Evolutionary conservation across 2,113 vertebrate genomes (phyloP), one percentile per base, ranked within the genome.

Genomic region (Cyanoramphus novaezelandiae): DNA sequence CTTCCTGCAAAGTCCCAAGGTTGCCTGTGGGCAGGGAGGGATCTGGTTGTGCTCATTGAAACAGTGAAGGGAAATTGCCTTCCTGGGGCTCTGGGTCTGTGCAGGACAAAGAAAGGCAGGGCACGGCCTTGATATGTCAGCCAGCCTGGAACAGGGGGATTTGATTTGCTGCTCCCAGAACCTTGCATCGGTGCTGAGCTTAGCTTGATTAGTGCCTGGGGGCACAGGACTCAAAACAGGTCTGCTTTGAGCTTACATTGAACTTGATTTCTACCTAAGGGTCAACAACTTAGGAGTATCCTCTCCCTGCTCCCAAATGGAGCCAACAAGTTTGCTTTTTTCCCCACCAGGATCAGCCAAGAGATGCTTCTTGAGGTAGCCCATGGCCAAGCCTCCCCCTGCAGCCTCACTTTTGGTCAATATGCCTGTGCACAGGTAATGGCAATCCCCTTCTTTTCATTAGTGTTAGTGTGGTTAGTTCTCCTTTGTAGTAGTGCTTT

Each of bases 381-480:
- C 80, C 60, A 0, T 53, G 92, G 86, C 46, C 59, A 35, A 2
- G 59, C 4, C 3, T 90, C 91, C 41, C 91, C 86, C 6, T 97
- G 95, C 96, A 92, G 27, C 91, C 91, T 96, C 80, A 47, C 80
- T 10, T 90, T 97, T 50, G 92, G 46, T 17, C 96, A 97, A 4
- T 31, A 94, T 0, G 86, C 96, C 43, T 97, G 95, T 39, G 88
- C 91, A 1, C 68, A 90, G 96, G 96, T 97, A 82, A 93, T 17
- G 9, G 33, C 39, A 35, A 4, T 7, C 7, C n/a, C 28, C 47
- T 60, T 7, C 57, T 69, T 31, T 39, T 68, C 27, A 2, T 10
- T n/a, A n/a, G 43, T 11, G 64, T n/a, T 2, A 1, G 18, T 25
- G 43, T 43, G n/a, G 7, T 35, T 47, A 9, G 4, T 46, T 69